A percentile compares a stretch with the other conserved stretches of the same genome.
phyloP scores from a whole-genome alignment of 2,113 vertebrate species.

The Nycticebus coucang region DNA sequence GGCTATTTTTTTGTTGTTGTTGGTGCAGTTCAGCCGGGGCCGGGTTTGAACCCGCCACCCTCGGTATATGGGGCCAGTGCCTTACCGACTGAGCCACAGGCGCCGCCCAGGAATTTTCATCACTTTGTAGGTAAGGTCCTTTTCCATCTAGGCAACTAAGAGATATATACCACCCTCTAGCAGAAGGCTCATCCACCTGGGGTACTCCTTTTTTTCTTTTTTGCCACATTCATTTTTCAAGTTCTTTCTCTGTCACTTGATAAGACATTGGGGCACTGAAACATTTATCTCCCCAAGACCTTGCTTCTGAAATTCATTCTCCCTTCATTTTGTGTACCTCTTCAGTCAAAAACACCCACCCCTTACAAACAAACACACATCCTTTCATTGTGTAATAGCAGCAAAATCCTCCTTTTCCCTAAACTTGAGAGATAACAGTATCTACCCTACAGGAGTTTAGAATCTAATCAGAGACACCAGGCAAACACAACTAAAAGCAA shows the following conservation, averaged over 20 bases:
- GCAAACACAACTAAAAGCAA: conserved; percentile 41
- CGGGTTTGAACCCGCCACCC: too few relatives aligned
- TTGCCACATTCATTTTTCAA: background rate
- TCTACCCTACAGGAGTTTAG: background rate
- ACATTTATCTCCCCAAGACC: background rate
- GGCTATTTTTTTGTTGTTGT: too few relatives aligned
- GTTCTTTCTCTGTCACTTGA: background rate
- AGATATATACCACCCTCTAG: background rate
- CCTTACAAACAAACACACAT: background rate
- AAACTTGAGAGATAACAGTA: background rate
- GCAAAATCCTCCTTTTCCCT: background rate
- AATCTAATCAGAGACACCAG: conserved; percentile 50
- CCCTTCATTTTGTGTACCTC: background rate
- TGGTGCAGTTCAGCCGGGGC: too few relatives aligned
- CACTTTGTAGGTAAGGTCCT: background rate
- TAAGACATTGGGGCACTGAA: background rate
- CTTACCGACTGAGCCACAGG: too few relatives aligned
- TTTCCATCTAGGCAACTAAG: background rate
- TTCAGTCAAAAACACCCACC: background rate
- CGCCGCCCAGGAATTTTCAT: conserved; percentile 16
- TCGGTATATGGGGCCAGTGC: too few relatives aligned
- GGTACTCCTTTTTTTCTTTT: background rate
- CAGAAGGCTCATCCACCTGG: background rate
- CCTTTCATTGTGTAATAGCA: conserved; percentile 17
- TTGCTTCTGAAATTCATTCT: conserved; percentile 43